These are phyloP conservation scores for Peucedramus taeniatus DNA, from an alignment of 2,113 vertebrate species.

Conservation along the genomic window DNA sequence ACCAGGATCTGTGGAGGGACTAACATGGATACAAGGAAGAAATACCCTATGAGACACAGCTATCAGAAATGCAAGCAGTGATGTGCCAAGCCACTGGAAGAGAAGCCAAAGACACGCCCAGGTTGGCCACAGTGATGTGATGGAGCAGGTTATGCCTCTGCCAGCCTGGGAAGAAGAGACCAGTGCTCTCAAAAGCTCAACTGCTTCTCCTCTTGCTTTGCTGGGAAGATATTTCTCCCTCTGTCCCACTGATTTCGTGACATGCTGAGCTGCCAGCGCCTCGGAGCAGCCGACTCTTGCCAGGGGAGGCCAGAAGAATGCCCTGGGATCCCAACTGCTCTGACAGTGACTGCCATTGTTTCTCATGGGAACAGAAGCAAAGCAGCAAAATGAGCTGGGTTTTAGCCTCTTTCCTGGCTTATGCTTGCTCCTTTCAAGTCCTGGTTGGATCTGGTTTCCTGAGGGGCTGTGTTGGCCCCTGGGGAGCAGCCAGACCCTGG, in stretches of 20 bases:
- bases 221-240: background rate
- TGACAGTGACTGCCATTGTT: conserved; percentile 18
- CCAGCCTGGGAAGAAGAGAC: background rate
- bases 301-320: background rate
- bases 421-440: background rate
- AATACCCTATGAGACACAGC: background rate
- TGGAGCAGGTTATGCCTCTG: background rate
- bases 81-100: background rate
- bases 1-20: background rate
- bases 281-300: background rate
- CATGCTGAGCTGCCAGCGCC: background rate
- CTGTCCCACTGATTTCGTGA: background rate
- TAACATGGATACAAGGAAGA: background rate
- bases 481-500: background rate
- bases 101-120: background rate
- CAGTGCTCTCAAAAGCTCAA: background rate
- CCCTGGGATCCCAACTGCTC: background rate
- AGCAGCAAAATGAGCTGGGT: background rate
- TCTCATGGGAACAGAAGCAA: conserved; percentile 32
- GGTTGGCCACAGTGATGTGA: background rate
- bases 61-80: background rate
- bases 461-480: background rate
- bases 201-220: background rate
- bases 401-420: conserved; percentile 23
- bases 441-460: background rate